phyloP scores from a whole-genome alignment of 2,888 invertebrate genomes.

The Priocnemis perturbator region DNA sequence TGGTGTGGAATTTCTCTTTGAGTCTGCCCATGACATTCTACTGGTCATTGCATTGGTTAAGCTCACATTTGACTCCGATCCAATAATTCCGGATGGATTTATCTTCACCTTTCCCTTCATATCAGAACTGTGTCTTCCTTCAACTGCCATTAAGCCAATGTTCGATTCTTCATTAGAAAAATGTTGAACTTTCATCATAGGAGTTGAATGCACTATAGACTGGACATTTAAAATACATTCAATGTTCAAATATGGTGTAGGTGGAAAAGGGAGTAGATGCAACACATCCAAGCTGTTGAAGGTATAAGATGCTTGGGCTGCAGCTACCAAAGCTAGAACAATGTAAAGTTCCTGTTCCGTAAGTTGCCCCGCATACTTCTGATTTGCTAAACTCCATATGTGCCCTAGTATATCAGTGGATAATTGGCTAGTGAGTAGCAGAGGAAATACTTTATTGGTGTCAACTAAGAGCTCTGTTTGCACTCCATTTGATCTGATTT shows the following conservation, averaged over 20 bases:
- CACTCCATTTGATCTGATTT: slow-evolving; percentile 54
- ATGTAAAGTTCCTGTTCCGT: slow-evolving; percentile 76
- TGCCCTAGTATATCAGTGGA: slow-evolving; percentile 75
- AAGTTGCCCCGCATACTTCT: slow-evolving; percentile 75
- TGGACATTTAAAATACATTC: slow-evolving; percentile 50
- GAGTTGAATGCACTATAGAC: slow-evolving; percentile 32
- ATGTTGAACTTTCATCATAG: slow-evolving; percentile 33
- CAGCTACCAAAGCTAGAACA: slow-evolving; percentile 75
- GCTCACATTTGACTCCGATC: slow-evolving; percentile 31
- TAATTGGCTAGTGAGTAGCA: slow-evolving; percentile 76
- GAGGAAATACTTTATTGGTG: slow-evolving; percentile 74
- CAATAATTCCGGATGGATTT: slow-evolving; percentile 20
- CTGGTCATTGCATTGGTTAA: slow-evolving; percentile 29
- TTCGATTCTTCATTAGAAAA: slow-evolving; percentile 44
- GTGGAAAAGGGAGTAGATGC: slow-evolving; percentile 68
- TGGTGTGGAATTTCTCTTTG: slow-evolving; percentile 32
- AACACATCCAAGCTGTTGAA: slow-evolving; percentile 70
- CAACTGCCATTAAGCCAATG: slow-evolving; percentile 47
- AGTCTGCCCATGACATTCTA: slow-evolving; percentile 23
- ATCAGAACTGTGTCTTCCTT: slow-evolving; percentile 41
- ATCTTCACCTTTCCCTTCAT: slow-evolving; percentile 37
- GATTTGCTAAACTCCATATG: slow-evolving; percentile 76
- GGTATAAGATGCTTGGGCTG: slow-evolving; percentile 74
- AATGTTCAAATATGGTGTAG: slow-evolving; percentile 73
- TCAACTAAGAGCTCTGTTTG: slow-evolving; percentile 69